These are phyloP conservation scores for Ormyrus pomaceus DNA, from an alignment of 2,888 invertebrate species.

Conservation along the genomic window DNA sequence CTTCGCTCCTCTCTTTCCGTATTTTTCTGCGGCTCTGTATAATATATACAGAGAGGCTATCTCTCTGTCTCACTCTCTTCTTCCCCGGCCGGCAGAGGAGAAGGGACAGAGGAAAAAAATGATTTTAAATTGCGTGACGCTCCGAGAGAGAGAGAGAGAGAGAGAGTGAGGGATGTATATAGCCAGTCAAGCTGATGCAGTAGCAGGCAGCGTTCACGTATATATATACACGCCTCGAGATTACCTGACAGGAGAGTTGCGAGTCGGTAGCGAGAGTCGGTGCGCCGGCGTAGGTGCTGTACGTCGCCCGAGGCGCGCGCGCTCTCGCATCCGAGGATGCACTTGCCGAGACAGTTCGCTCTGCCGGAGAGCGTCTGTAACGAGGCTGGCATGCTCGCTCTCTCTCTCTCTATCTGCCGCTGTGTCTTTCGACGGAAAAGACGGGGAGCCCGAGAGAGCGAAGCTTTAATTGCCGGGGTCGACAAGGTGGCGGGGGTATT, in stretches of 20 bases:
- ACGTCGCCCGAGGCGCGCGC: conserved; percentile 64
- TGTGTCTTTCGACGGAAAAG: too few relatives aligned
- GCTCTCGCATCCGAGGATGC: not conserved
- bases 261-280: conserved; percentile 64
- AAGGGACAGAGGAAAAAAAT: conserved; percentile 33
- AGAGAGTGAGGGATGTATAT: conserved; percentile 27
- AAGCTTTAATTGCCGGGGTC: too few relatives aligned
- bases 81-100: not conserved
- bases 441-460: too few relatives aligned
- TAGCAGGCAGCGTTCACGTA: conserved; percentile 66
- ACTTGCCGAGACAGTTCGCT: too few relatives aligned
- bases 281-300: conserved; percentile 65
- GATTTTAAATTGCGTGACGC: conserved; percentile 57
- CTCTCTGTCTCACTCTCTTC: too few relatives aligned
- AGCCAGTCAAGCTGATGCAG: conserved; percentile 55
- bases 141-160: conserved; percentile 1
- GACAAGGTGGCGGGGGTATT: too few relatives aligned
- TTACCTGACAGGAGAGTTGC: conserved; percentile 67
- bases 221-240: conserved; percentile 62
- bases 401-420: too few relatives aligned
- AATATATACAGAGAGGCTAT: conserved; percentile 34
- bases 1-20: conserved; percentile 11
- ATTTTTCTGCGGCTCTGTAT: conserved; percentile 38
- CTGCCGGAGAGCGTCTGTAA: too few relatives aligned
- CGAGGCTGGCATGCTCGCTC: too few relatives aligned